Percentiles rank a stretch among this genome's conserved stretches.
These are phyloP conservation scores for Ips typographus DNA, from an alignment of 1,140 invertebrate species.

Conservation along the genomic window DNA sequence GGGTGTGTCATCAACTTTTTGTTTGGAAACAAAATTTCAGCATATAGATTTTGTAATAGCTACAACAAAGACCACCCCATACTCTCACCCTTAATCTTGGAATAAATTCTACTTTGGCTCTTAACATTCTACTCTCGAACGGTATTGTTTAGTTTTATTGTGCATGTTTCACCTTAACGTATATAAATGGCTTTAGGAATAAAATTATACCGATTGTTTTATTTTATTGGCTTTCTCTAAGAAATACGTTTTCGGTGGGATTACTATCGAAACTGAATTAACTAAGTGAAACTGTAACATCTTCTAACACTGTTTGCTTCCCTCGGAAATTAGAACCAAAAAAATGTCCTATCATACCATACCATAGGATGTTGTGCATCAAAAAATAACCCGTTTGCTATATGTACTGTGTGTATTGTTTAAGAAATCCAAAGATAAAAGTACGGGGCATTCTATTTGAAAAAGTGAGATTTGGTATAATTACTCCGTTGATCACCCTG, in stretches of 20 bases:
- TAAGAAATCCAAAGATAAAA: too few relatives aligned
- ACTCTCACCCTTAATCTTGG: slow-evolving; percentile 28
- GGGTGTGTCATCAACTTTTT: too few relatives aligned
- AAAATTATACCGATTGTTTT: slow-evolving; percentile 39
- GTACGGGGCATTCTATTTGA: too few relatives aligned
- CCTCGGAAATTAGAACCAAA: too few relatives aligned
- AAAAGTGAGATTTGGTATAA: too few relatives aligned
- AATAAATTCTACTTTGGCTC: slow-evolving; percentile 18
- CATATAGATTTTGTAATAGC: background rate
- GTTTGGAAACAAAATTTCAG: too few relatives aligned
- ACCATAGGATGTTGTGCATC: too few relatives aligned
- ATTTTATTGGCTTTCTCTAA: slow-evolving; percentile 35
- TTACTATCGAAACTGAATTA: slow-evolving; percentile 22
- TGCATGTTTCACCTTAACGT: slow-evolving; percentile 38
- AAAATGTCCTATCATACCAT: too few relatives aligned
- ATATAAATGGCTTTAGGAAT: slow-evolving; percentile 34
- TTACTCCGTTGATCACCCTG: too few relatives aligned
- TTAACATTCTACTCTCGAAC: slow-evolving; percentile 35
- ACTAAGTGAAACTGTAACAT: background rate
- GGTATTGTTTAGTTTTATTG: slow-evolving; percentile 37
- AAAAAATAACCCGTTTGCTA: too few relatives aligned
- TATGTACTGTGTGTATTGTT: too few relatives aligned
- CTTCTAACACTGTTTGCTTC: too few relatives aligned
- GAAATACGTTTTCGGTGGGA: slow-evolving; percentile 19
- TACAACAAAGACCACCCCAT: background rate